Evolutionary conservation across 2,113 vertebrate genomes (phyloP).

Genomic region (Arenaria interpres): DNA sequence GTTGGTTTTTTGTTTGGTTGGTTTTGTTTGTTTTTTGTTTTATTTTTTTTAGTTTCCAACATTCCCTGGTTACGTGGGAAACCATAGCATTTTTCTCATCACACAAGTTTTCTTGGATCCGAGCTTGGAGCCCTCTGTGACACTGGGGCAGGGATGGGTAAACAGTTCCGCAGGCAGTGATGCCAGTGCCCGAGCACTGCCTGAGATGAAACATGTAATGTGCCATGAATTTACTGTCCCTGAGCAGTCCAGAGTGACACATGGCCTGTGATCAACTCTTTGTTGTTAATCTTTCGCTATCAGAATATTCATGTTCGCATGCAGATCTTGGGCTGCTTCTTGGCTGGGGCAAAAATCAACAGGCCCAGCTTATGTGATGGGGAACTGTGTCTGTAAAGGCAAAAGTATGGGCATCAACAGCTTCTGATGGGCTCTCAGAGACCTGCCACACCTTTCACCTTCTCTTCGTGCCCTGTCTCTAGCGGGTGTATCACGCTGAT

Average conservation of each 20-base stretch:
- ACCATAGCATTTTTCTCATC: background rate
- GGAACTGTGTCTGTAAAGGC: background rate
- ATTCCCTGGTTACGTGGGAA: background rate
- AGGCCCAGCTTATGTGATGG: background rate
- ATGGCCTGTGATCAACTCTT: accelerated
- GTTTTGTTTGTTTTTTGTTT: background rate
- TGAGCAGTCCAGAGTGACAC: background rate
- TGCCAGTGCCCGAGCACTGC: background rate
- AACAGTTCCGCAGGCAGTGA: background rate
- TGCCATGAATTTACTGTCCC: background rate
- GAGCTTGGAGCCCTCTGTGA: background rate
- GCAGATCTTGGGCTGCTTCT: background rate
- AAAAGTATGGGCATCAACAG: background rate
- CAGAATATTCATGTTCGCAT: background rate
- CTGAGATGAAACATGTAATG: background rate
- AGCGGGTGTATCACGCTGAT: background rate
- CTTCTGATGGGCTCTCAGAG: background rate
- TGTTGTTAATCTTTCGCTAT: background rate
- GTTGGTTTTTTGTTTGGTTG: too few relatives aligned
- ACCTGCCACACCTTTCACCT: background rate
- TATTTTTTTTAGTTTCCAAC: background rate
- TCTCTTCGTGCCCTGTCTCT: background rate
- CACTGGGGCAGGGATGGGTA: accelerated
- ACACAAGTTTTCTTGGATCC: background rate
- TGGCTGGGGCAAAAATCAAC: background rate